These are phyloP conservation scores for Lepidostoma basale DNA, from an alignment of 1,140 invertebrate genomes.

Conservation along the genomic window DNA sequence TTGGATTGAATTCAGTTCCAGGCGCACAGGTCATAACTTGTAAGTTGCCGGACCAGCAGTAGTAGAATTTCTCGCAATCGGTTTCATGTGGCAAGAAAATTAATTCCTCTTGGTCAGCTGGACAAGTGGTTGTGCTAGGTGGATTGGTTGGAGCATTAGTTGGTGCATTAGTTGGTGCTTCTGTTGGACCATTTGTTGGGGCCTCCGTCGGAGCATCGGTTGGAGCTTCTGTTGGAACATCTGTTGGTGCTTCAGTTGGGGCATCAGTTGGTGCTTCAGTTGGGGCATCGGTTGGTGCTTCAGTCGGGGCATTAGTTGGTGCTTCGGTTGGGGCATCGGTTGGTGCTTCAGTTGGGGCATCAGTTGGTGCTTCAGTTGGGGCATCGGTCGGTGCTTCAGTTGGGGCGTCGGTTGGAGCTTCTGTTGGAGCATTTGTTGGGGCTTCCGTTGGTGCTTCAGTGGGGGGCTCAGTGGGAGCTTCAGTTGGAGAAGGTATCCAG, in stretches of 20 bases:
- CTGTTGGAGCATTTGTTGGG: neutral
- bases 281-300: no score
- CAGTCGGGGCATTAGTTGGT: no score
- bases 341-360: constrained; percentile 15
- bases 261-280: neutral
- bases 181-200: neutral
- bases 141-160: constrained; percentile 9
- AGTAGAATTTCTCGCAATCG: no score
- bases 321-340: constrained; percentile 11
- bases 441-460: neutral
- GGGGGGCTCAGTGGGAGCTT: neutral
- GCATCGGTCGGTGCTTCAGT: neutral
- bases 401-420: neutral
- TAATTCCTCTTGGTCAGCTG: no score
- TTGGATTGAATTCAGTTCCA: no score
- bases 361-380: neutral
- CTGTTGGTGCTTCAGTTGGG: neutral
- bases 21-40: no score
- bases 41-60: no score
- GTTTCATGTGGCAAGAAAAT: no score
- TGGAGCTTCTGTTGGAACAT: neutral
- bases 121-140: no score
- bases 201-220: neutral
- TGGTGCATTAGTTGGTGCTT: neutral
- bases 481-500: neutral